Evolutionary conservation across 2,113 vertebrate species (phyloP).

Genomic region (Elaphurus davidianus): DNA sequence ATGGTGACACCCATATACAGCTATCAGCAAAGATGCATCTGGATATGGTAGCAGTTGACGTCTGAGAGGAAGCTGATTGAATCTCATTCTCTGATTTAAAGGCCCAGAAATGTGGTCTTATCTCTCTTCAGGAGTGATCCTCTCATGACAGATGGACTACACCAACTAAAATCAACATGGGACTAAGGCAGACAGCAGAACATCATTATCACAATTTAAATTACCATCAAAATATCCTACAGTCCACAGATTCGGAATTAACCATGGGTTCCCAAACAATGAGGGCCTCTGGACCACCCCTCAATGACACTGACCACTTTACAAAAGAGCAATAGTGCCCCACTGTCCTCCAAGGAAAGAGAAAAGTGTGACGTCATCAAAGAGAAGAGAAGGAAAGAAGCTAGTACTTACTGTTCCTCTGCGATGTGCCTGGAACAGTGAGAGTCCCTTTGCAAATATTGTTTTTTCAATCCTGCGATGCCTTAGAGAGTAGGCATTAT

Average conservation of each 20-base stretch:
- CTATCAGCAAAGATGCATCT: neutral
- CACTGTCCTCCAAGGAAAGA: neutral
- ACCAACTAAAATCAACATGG: neutral
- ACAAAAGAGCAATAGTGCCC: neutral
- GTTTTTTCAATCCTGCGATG: neutral
- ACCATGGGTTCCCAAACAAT: neutral
- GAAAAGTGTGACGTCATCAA: neutral
- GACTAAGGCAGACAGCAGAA: neutral
- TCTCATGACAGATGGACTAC: neutral
- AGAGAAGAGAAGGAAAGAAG: neutral
- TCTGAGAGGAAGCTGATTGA: neutral
- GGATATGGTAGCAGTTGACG: neutral
- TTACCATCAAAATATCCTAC: neutral
- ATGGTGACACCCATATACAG: neutral
- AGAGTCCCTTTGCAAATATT: neutral
- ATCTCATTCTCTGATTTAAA: neutral
- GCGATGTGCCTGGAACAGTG: neutral
- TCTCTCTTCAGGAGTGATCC: neutral
- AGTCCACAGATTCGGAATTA: neutral
- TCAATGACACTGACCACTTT: neutral
- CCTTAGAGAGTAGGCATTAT: neutral
- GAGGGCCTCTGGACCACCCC: neutral
- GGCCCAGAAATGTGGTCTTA: neutral
- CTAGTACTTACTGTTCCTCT: neutral
- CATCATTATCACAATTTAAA: neutral